Base-by-base conservation (phyloP, 2,113 vertebrate species). In the Amblyornis subalaris region DNA sequence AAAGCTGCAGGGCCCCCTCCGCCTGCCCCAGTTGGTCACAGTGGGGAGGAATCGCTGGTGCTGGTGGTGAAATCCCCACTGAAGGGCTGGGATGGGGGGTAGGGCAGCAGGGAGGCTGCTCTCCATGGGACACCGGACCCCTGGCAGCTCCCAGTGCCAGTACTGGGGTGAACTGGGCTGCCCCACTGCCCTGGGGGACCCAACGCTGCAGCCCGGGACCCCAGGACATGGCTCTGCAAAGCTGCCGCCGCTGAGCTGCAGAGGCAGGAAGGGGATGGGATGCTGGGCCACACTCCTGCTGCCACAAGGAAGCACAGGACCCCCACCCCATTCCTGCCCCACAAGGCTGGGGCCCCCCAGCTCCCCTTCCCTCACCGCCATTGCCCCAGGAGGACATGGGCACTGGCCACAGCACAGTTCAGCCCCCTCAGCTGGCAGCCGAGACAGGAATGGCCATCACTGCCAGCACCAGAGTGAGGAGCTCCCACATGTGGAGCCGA, bases 41-140 rank as follows among this genome's bases (percentile, higher is more conserved):
- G 75, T 78, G 88, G 94, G 75, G 85, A 96, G 66, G 48, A 94
- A 93, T 94, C 75, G 93, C 94, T 94, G 94, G 89, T 96, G 96
- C 96, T 95, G 96, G 93, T 96, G 93, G 87, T 95, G 93, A 91
- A 90, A 89, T 80, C 96, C 91, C 93, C 80, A 55, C 96, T 86
- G 93, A 71, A 57, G 76, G 48, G 67, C 83, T 70, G 69, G 83
- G 58, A 48, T 17, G 1, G 1, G 2, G 57, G 26, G 24, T 21
- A 31, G n/a, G 58, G 69, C 45, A 60, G 45, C 53, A 81, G 77
- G 23, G 45, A 60, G 48, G 48, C 22, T 17, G 55, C 55, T 18
- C 62, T 42, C 48, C 19, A 10, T 28, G 48, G 61, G 18, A 42
- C 81, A 48, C 60, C 8, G 6, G 62, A 77, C 9, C 58, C 54